A percentile compares a stretch with the other conserved stretches of the same genome.
Evolutionary conservation across 1,140 invertebrate species (phyloP).

Genomic region (Propsilocerus akamusi): DNA sequence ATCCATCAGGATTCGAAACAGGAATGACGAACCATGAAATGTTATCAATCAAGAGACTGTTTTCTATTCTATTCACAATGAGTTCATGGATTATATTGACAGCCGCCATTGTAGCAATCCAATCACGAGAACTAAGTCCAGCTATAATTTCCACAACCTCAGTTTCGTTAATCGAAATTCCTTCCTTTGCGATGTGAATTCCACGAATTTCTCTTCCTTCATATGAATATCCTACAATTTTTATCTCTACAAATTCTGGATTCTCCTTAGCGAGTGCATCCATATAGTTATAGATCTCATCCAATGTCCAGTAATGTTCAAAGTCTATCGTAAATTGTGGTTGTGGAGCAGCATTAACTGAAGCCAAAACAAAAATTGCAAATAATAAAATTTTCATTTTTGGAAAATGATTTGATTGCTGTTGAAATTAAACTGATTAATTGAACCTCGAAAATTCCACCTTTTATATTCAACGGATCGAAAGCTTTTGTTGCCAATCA

Average conservation of each 20-base stretch:
- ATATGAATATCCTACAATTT: conserved; percentile 30
- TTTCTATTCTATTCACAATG: too few species aligned
- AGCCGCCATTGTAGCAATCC: conserved; percentile 30
- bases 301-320: conserved; percentile 13
- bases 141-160: too few species aligned
- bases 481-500: too few species aligned
- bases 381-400: too few species aligned
- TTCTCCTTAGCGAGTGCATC: conserved; percentile 24
- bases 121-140: conserved; percentile 35
- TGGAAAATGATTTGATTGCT: too few species aligned
- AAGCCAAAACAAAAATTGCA: too few species aligned
- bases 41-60: conserved; percentile 33
- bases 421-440: too few species aligned
- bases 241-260: conserved; percentile 24
- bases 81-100: conserved; percentile 29
- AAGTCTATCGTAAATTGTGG: neutral
- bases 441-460: too few species aligned
- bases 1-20: conserved; percentile 59
- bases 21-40: conserved; percentile 54
- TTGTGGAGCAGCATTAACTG: conserved; percentile 5
- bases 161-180: too few species aligned
- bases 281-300: conserved; percentile 22
- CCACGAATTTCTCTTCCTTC: conserved; percentile 31
- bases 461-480: conserved; percentile 13
- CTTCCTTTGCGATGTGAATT: conserved; percentile 30